Evolutionary conservation across 2,888 invertebrate species (phyloP).

Genomic region (Nipponacmea schrenckii): DNA sequence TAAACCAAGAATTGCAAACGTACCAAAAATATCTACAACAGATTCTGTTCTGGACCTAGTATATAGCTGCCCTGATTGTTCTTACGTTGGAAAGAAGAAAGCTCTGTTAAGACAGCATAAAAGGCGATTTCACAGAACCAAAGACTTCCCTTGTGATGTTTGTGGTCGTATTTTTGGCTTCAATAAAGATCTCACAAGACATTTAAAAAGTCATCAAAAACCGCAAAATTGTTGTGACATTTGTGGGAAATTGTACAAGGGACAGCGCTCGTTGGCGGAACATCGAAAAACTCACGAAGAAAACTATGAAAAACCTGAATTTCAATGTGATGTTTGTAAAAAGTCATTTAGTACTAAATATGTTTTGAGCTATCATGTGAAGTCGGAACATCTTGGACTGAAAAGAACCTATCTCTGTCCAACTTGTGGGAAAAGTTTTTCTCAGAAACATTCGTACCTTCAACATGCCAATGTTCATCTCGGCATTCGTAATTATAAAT

Average conservation of each 20-base stretch:
- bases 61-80: slow-evolving; percentile 38
- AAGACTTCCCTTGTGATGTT: slow-evolving; percentile 42
- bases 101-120: slow-evolving; percentile 43
- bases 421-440: slow-evolving; percentile 55
- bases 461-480: slow-evolving; percentile 57
- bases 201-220: slow-evolving; percentile 42
- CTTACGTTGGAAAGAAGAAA: slow-evolving; percentile 38
- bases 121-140: slow-evolving; percentile 43
- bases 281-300: slow-evolving; percentile 48
- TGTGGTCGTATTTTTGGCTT: slow-evolving; percentile 50
- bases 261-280: slow-evolving; percentile 38
- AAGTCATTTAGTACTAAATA: slow-evolving; percentile 55
- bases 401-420: slow-evolving; percentile 51
- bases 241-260: slow-evolving; percentile 54
- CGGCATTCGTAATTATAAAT: slow-evolving; percentile 53
- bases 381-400: slow-evolving; percentile 53
- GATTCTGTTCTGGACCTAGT: background rate
- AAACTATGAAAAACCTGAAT: slow-evolving; percentile 48
- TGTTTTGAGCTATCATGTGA: slow-evolving; percentile 49
- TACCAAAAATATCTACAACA: too few relatives aligned
- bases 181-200: slow-evolving; percentile 48
- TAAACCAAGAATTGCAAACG: background rate
- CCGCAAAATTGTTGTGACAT: slow-evolving; percentile 47
- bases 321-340: slow-evolving; percentile 49
- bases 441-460: slow-evolving; percentile 50